Base-by-base conservation (phyloP, 2,797 vertebrate species). In the Zalophus californianus region DNA sequence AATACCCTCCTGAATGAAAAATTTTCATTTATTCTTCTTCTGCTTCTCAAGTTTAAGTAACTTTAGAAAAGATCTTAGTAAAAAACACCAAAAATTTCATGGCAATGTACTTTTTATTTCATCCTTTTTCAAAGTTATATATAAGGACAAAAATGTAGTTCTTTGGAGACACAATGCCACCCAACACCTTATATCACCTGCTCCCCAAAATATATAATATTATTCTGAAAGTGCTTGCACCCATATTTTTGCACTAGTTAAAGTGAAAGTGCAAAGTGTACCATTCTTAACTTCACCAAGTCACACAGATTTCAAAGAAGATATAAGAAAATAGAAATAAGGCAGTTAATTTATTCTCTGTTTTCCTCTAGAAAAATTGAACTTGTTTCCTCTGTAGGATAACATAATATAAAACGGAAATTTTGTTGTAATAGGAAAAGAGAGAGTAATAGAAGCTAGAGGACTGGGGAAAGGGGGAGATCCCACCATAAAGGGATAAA, bases 1-100 rank as follows among this genome's bases (percentile, higher is more conserved):
- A 75, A 85, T 52, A 84, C 2, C 16, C 44, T 91, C 14, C 32
- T 41, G n/a, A 96, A 89, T 52, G 35, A 94, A 44, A 97, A 89
- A 82, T 50, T 89, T 15, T 83, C 82, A 85, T 58, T 78, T 68
- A 87, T 38, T 79, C 44, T 90, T 96, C 27, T 79, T 62, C 62
- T 90, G 41, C 64, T 96, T 97, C 50, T 85, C 54, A 94, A 95
- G 23, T 79, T 95, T 94, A 96, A 93, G 16, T 82, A 95, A 87
- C 80, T 94, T 94, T 78, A 78, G 2, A 90, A 87, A 83, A 87
- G 14, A 75, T 41, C 16, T 83, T 64, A 85, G 68, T 90, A 83
- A 90, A 64, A 80, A 50, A 5, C 25, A 90, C 62, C 38, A 73
- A 70, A 93, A 95, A 91, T 87, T 14, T 80, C 32, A 92, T 12